Percentiles rank a stretch among this genome's conserved stretches.
Evolutionary conservation across 2,797 vertebrate species (phyloP).

Genomic region (Leptoclinus maculatus): DNA sequence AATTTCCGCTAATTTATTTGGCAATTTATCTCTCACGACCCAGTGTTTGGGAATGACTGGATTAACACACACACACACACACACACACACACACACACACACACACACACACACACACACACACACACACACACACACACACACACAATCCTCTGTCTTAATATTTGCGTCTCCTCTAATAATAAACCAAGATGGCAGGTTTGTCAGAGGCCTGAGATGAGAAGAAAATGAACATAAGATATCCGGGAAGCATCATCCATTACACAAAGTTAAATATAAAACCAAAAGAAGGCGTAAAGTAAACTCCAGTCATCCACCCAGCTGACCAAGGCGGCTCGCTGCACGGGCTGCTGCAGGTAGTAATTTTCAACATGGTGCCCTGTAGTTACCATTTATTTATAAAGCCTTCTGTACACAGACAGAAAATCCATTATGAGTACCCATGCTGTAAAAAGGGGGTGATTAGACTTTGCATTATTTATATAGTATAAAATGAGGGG

Average conservation of each 20-base stretch:
- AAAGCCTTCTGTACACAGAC: constrained; percentile 72
- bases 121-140: not conserved
- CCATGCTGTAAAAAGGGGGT: constrained; percentile 38
- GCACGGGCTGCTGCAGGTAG: constrained; percentile 59
- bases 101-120: not conserved
- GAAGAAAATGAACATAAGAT: not conserved
- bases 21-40: too few relatives aligned
- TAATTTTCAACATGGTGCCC: constrained; percentile 76
- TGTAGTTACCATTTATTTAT: constrained; percentile 84
- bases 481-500: constrained; percentile 32
- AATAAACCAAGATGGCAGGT: not conserved
- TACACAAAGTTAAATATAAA: constrained; percentile 14
- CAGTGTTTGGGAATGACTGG: too few relatives aligned
- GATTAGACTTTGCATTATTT: constrained; percentile 58
- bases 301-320: constrained; percentile 45
- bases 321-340: constrained; percentile 63
- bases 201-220: not conserved
- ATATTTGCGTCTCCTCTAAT: not conserved
- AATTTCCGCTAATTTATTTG: too few relatives aligned
- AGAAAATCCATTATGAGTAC: constrained; percentile 67
- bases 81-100: not conserved
- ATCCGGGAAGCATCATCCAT: not conserved
- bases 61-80: not conserved
- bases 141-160: not conserved
- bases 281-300: constrained; percentile 1